These are phyloP conservation scores for Onychomys arenicola DNA, from an alignment of 2,797 vertebrate species.

Conservation along the genomic window DNA sequence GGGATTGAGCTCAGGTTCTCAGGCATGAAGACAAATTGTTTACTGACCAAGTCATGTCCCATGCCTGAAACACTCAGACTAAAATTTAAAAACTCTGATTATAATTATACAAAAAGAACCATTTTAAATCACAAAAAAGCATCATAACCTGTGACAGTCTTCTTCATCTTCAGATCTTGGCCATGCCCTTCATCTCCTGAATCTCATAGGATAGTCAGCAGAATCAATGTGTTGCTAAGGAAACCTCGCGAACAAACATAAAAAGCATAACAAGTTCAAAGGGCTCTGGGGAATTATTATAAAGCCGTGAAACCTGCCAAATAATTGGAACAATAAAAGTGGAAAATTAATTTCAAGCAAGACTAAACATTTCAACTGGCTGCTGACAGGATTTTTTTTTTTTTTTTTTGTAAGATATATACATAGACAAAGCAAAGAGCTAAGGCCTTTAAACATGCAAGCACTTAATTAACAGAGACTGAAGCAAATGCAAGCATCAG, in stretches of 20 bases:
- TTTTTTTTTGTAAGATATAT: constrained; percentile 54
- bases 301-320: constrained; percentile 73
- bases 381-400: constrained; percentile 68
- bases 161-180: constrained; percentile 5
- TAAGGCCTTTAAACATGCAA: constrained; percentile 63
- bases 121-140: not conserved
- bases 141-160: not conserved
- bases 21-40: not conserved
- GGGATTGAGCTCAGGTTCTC: not conserved
- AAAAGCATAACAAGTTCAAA: constrained; percentile 66
- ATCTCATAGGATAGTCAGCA: constrained; percentile 21
- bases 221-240: constrained; percentile 10
- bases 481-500: constrained; percentile 31
- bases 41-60: not conserved
- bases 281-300: constrained; percentile 66
- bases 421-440: not conserved
- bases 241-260: constrained; percentile 71
- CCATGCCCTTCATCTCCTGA: not conserved
- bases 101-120: constrained; percentile 27
- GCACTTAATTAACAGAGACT: constrained; percentile 24
- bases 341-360: constrained; percentile 69
- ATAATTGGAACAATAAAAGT: constrained; percentile 69
- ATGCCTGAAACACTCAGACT: not conserved
- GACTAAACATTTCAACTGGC: constrained; percentile 66
- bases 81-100: not conserved